These are phyloP conservation scores for Drosophila meridiana DNA, from an alignment of 2,888 invertebrate genomes.

Conservation along the genomic window DNA sequence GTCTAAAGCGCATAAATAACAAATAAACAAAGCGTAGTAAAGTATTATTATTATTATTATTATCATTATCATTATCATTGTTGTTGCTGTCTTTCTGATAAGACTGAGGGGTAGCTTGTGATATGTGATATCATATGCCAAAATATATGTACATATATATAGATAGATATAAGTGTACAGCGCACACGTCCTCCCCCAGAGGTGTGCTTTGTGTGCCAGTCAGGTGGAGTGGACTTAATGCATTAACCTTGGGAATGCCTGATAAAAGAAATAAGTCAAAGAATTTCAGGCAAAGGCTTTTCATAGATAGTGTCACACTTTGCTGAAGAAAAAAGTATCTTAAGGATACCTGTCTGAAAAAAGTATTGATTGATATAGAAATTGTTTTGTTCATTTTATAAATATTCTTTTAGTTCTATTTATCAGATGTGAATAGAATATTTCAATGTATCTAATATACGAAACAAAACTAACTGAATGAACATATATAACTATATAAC, in stretches of 20 bases:
- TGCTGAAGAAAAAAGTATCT: background rate
- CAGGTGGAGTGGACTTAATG: conserved; percentile 44
- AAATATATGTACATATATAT: conserved; percentile 26
- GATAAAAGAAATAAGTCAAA: conserved; percentile 25
- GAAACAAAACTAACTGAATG: no score
- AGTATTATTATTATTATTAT: conserved; percentile 37
- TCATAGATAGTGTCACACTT: background rate
- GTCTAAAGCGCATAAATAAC: conserved; percentile 76
- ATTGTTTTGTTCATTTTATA: background rate
- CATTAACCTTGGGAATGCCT: conserved; percentile 35
- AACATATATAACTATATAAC: no score
- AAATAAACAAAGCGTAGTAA: conserved; percentile 68
- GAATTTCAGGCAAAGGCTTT: background rate
- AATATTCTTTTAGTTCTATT: background rate
- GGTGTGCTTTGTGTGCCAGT: conserved; percentile 18
- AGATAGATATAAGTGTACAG: background rate
- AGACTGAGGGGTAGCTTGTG: conserved; percentile 30
- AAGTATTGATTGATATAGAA: background rate
- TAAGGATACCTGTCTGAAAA: background rate
- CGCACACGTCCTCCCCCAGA: conserved; percentile 1
- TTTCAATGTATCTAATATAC: no score
- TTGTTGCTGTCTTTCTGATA: conserved; percentile 34
- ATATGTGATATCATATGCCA: conserved; percentile 59
- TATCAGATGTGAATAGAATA: background rate
- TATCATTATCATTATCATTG: conserved; percentile 28